These are phyloP conservation scores for Galbula dea DNA, from an alignment of 2,113 vertebrate genomes.

Conservation along the genomic window DNA sequence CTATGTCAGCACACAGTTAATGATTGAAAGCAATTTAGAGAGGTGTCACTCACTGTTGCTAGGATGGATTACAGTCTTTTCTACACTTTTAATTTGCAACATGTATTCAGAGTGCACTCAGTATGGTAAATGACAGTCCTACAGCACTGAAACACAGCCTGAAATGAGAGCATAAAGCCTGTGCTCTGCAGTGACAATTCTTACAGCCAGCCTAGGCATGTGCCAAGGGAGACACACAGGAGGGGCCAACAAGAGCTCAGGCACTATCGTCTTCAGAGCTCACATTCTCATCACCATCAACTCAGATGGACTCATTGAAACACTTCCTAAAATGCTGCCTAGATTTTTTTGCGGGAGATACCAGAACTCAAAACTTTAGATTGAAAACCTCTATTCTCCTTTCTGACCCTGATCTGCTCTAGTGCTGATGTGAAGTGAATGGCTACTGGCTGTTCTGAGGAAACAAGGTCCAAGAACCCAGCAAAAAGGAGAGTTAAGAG, in stretches of 20 bases:
- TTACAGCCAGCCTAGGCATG: background rate
- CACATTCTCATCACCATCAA: background rate
- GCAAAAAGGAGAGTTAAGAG: background rate
- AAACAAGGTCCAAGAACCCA: background rate
- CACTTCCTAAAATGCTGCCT: background rate
- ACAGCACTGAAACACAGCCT: background rate
- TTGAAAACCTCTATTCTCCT: background rate
- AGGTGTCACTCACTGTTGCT: background rate
- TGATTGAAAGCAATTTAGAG: background rate
- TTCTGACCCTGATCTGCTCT: background rate
- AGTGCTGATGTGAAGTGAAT: background rate
- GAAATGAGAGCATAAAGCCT: background rate
- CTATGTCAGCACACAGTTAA: background rate
- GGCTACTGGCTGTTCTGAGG: background rate
- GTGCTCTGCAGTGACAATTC: background rate
- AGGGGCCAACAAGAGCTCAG: background rate
- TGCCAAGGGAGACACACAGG: background rate
- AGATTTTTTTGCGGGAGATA: background rate
- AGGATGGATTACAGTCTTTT: background rate
- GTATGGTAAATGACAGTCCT: background rate
- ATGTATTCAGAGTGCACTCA: background rate
- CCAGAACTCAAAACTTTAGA: background rate
- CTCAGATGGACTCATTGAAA: background rate
- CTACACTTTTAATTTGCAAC: background rate
- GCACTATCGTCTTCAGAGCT: background rate